Evolutionary conservation across 1,140 invertebrate genomes (phyloP).

Genomic region (Leptopilina clavipes): DNA sequence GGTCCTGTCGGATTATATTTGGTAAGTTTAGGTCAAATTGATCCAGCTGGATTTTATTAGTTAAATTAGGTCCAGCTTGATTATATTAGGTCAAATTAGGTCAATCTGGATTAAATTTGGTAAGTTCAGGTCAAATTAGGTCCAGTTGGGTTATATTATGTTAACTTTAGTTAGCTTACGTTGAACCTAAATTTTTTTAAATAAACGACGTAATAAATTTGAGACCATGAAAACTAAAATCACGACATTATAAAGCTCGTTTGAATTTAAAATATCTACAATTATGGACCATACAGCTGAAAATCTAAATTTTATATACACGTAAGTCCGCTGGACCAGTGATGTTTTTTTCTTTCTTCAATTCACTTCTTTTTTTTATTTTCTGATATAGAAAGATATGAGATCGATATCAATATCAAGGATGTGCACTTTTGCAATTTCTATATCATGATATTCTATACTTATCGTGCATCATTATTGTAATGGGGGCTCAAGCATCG

Average conservation of each 20-base stretch:
- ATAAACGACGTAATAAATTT: neutral
- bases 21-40: too few relatives aligned
- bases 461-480: conserved; percentile 31
- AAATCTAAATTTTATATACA: conserved; percentile 1
- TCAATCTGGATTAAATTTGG: too few relatives aligned
- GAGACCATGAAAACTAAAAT: neutral
- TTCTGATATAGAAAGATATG: neutral
- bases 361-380: neutral
- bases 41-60: too few relatives aligned
- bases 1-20: too few relatives aligned
- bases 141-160: too few relatives aligned
- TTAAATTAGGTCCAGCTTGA: too few relatives aligned
- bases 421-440: conserved; percentile 11
- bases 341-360: too few relatives aligned
- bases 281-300: conserved; percentile 25
- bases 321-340: too few relatives aligned
- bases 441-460: conserved; percentile 16
- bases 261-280: conserved; percentile 7
- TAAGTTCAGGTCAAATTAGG: too few relatives aligned
- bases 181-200: too few relatives aligned
- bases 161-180: too few relatives aligned
- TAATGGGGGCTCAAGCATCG: neutral
- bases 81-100: too few relatives aligned
- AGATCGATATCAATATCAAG: conserved; percentile 11
- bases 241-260: neutral